phyloP scores from a whole-genome alignment of 1,140 invertebrate genomes.

The Lucilia sericata region DNA sequence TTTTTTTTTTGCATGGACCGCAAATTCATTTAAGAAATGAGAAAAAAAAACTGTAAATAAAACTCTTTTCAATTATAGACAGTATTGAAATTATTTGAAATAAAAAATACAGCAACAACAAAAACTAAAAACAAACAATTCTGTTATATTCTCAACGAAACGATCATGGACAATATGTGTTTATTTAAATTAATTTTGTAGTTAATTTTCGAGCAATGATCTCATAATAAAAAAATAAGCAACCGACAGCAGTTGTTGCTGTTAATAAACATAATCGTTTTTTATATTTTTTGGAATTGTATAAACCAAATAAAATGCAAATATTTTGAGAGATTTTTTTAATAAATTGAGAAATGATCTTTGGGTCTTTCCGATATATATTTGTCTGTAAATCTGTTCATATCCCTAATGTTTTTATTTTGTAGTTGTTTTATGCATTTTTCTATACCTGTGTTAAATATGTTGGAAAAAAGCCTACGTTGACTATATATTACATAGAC shows the following conservation, averaged over 20 bases:
- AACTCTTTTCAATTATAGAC: neutral
- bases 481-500: neutral
- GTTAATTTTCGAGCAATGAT: slow-evolving; percentile 16
- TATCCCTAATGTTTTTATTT: neutral
- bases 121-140: neutral
- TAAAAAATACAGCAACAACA: neutral
- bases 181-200: slow-evolving; percentile 13
- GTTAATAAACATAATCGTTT: neutral
- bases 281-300: neutral
- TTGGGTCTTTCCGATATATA: too few relatives aligned
- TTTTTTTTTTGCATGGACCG: neutral
- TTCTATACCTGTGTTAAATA: neutral
- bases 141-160: neutral
- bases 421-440: too few relatives aligned
- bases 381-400: neutral
- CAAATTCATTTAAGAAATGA: neutral
- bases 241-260: neutral
- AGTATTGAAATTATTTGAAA: neutral
- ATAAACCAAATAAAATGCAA: too few relatives aligned
- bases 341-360: too few relatives aligned
- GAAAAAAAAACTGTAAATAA: neutral
- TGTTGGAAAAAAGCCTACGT: slow-evolving; percentile 9
- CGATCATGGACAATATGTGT: slow-evolving; percentile 10
- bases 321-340: too few relatives aligned
- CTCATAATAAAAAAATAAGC: slow-evolving; percentile 9